Conservation (phyloP, 2,888 invertebrate genomes). For the Sinodicranocentrus sp. region DNA sequence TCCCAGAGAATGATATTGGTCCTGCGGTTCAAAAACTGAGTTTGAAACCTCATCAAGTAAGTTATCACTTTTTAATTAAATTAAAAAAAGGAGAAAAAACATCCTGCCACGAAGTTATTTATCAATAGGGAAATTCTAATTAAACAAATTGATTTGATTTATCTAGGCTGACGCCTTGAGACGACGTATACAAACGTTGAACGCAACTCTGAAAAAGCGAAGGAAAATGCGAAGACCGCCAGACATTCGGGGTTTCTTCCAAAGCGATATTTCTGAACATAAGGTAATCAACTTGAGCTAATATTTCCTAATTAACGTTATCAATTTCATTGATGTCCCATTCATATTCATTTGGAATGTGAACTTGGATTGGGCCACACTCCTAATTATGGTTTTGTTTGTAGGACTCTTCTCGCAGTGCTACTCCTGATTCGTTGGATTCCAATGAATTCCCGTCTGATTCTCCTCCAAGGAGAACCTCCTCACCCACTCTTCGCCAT, state of each 20-base stretch:
- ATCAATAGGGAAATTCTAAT: too few relatives aligned
- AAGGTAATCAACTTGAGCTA: constrained; percentile 66
- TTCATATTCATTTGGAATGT: too few relatives aligned
- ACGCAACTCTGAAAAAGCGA: constrained; percentile 86
- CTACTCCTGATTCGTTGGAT: constrained; percentile 92
- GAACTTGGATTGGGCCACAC: too few relatives aligned
- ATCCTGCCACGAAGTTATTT: too few relatives aligned
- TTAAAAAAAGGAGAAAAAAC: too few relatives aligned
- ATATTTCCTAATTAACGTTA: too few relatives aligned
- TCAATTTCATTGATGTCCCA: too few relatives aligned
- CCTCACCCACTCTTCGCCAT: constrained; percentile 73
- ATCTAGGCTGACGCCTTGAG: constrained; percentile 86
- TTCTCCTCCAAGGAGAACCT: constrained; percentile 75
- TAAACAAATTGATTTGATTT: too few relatives aligned
- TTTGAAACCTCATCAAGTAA: constrained; percentile 76
- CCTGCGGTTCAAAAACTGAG: constrained; percentile 76
- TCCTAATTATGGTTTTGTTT: too few relatives aligned
- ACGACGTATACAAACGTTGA: constrained; percentile 86
- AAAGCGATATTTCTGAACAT: constrained; percentile 75
- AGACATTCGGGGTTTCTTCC: constrained; percentile 76
- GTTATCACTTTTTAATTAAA: too few relatives aligned
- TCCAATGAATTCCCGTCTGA: constrained; percentile 79
- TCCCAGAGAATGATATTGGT: constrained; percentile 76
- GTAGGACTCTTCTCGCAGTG: constrained; percentile 84
- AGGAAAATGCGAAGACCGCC: constrained; percentile 77